phyloP scores from a whole-genome alignment of 2,888 invertebrate species.

The Rhorus exstirpatorius region DNA sequence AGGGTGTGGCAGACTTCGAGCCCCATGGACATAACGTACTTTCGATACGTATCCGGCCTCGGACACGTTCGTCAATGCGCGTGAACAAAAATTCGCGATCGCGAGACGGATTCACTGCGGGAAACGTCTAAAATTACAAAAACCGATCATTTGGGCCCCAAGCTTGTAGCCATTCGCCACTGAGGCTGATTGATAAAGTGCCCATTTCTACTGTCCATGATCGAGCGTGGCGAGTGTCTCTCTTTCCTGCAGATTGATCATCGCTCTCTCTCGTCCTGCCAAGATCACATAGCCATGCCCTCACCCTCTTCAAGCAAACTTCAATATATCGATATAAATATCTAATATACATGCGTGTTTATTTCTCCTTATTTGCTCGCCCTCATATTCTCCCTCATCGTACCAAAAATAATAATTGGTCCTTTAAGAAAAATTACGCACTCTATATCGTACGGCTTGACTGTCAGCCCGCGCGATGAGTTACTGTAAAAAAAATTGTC shows the following conservation, averaged over 20 bases:
- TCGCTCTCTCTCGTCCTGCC: neutral
- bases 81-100: slow-evolving; percentile 53
- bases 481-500: slow-evolving; percentile 31
- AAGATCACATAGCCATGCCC: neutral
- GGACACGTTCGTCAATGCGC: slow-evolving; percentile 13
- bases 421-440: slow-evolving; percentile 31
- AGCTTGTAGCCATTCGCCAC: slow-evolving; percentile 20
- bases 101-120: slow-evolving; percentile 18
- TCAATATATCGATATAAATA: neutral
- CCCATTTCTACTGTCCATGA: slow-evolving; percentile 59
- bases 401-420: slow-evolving; percentile 50
- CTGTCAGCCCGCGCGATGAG: neutral
- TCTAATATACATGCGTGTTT: neutral
- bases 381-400: slow-evolving; percentile 33
- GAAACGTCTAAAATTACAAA: slow-evolving; percentile 66
- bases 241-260: slow-evolving; percentile 31
- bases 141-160: slow-evolving; percentile 60
- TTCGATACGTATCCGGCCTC: slow-evolving; percentile 64
- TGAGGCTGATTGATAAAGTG: slow-evolving; percentile 69
- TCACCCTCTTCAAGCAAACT: neutral
- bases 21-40: slow-evolving; percentile 54
- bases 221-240: slow-evolving; percentile 53
- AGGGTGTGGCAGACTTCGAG: slow-evolving; percentile 34
- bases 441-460: slow-evolving; percentile 28
- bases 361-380: slow-evolving; percentile 26